Evolutionary conservation across 23 tunicate species (phyloP).

Genomic region (Clavelina lepadiformis): DNA sequence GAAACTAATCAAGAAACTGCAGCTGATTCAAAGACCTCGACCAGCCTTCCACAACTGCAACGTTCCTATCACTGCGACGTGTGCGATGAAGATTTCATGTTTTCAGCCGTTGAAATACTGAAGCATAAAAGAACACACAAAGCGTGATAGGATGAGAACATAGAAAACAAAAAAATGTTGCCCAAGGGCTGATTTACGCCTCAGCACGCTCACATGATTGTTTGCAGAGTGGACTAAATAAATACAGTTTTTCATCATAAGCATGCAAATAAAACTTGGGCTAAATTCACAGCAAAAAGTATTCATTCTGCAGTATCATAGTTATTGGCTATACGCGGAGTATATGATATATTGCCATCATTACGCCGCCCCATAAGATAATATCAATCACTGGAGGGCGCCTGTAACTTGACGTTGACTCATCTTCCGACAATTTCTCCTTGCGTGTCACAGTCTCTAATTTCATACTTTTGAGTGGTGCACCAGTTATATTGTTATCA

Average conservation of each 20-base stretch:
- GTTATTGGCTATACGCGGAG: constrained; percentile 6
- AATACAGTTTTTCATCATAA: too few relatives aligned
- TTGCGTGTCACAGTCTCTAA: neutral
- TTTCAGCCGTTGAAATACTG: constrained; percentile 85
- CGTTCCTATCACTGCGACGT: constrained; percentile 66
- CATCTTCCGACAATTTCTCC: too few relatives aligned
- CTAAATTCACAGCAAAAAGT: too few relatives aligned
- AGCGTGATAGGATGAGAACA: neutral
- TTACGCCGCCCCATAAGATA: constrained; percentile 48
- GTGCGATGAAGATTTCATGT: constrained; percentile 50
- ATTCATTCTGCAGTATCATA: neutral
- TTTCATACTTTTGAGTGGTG: too few relatives aligned
- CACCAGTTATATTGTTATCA: too few relatives aligned
- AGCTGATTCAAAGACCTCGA: neutral
- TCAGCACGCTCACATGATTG: too few relatives aligned
- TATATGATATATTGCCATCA: constrained; percentile 39
- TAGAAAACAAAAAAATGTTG: neutral
- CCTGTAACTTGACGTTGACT: too few relatives aligned
- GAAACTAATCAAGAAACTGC: too few relatives aligned
- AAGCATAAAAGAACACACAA: constrained; percentile 77
- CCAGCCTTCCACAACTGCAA: constrained; percentile 29
- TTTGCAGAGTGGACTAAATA: too few relatives aligned
- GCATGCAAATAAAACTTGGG: too few relatives aligned
- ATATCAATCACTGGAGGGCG: constrained; percentile 21
- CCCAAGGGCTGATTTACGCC: too few relatives aligned